phyloP scores from a whole-genome alignment of 2,797 vertebrate species.

The Atherinosoma microstoma region DNA sequence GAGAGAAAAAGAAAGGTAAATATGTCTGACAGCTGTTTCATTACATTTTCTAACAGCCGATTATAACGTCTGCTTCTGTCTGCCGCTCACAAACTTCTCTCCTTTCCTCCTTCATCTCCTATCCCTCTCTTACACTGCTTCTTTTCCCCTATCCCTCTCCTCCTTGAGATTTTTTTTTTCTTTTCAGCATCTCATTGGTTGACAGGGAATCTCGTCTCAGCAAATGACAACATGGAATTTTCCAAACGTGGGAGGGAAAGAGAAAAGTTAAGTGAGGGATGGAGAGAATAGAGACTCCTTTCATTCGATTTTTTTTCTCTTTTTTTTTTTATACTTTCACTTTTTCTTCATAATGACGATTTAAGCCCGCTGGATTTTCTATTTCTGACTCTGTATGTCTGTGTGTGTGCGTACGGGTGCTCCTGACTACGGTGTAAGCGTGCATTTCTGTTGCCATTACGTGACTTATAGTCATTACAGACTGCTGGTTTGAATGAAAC shows the following conservation, averaged over 20 bases:
- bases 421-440: not conserved
- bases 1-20: slow-evolving; percentile 65
- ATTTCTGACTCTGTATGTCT: slow-evolving; percentile 62
- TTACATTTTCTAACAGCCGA: slow-evolving; percentile 63
- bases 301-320: slow-evolving; percentile 68
- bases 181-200: slow-evolving; percentile 70
- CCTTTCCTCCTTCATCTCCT: slow-evolving; percentile 45
- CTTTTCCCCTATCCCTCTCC: slow-evolving; percentile 34
- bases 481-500: slow-evolving; percentile 65
- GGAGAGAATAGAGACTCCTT: slow-evolving; percentile 79
- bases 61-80: slow-evolving; percentile 57
- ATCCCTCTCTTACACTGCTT: slow-evolving; percentile 15
- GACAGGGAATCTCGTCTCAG: slow-evolving; percentile 76
- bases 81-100: slow-evolving; percentile 54
- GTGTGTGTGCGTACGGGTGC: slow-evolving; percentile 31
- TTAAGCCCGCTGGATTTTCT: slow-evolving; percentile 80
- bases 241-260: slow-evolving; percentile 81
- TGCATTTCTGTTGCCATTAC: slow-evolving; percentile 55
- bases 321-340: slow-evolving; percentile 65
- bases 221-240: slow-evolving; percentile 88
- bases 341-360: slow-evolving; percentile 80
- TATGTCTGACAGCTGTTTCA: slow-evolving; percentile 84
- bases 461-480: slow-evolving; percentile 67
- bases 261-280: slow-evolving; percentile 67
- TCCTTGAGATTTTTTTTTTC: slow-evolving; percentile 20